These are phyloP conservation scores for Dicranocentrus wangi DNA, from an alignment of 2,888 invertebrate genomes.

Conservation along the genomic window DNA sequence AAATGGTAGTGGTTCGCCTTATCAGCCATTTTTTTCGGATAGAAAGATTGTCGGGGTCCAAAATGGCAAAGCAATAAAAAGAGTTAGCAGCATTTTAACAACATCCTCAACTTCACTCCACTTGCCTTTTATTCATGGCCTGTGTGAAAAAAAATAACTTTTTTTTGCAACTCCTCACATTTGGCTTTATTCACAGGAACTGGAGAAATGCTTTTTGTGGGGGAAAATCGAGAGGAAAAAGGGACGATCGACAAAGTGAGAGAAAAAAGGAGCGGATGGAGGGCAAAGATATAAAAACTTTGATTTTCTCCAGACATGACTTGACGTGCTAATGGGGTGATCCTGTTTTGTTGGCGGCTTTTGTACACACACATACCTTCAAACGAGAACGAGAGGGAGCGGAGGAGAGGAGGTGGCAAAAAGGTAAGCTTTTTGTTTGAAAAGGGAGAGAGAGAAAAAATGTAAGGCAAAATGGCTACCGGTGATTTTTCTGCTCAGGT, in stretches of 20 bases:
- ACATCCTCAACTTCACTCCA: slow-evolving; percentile 23
- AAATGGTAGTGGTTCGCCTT: not conserved
- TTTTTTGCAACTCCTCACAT: slow-evolving; percentile 1
- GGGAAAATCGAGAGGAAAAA: slow-evolving; percentile 22
- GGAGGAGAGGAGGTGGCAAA: no score
- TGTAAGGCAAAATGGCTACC: no score
- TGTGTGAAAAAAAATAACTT: not conserved
- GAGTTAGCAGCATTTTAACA: slow-evolving; percentile 37
- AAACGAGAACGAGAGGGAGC: no score
- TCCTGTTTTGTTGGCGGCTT: slow-evolving; percentile 41
- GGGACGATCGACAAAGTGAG: not conserved
- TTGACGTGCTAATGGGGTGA: slow-evolving; percentile 51
- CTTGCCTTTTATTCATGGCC: not conserved
- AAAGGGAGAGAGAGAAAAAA: no score
- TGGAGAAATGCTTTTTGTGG: not conserved
- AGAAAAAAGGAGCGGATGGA: slow-evolving; percentile 18
- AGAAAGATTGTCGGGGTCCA: slow-evolving; percentile 14
- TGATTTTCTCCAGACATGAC: slow-evolving; percentile 59
- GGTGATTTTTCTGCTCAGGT: no score
- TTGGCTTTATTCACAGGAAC: slow-evolving; percentile 13
- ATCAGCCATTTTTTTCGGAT: not conserved
- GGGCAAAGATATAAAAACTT: slow-evolving; percentile 48
- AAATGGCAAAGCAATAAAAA: slow-evolving; percentile 42
- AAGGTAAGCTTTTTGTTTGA: no score
- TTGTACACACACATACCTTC: no score